Evolutionary conservation across 2,113 vertebrate species (phyloP), one percentile per base, ranked within the genome.

Genomic region (Clinocottus analis): DNA sequence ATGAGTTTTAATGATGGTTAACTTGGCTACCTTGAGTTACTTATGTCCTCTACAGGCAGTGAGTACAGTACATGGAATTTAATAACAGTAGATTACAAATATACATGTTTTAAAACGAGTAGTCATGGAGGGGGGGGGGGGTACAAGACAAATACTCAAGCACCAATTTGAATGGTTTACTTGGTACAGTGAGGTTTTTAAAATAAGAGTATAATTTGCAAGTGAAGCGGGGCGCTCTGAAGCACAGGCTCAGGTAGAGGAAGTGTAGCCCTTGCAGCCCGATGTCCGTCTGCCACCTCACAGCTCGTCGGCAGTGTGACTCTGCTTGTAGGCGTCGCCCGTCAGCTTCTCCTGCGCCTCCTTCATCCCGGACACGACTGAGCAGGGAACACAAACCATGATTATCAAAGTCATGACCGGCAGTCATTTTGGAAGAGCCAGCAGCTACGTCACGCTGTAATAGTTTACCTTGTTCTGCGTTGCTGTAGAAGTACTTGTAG

Each of bases 401-500:
- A 25, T 55, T 4, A 25, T 21, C 6, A 21, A 17, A 10, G 16
- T 25, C 6, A 14, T n/a, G 23, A 16, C 62, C 62, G 8, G 39
- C 31, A 3, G 1, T 19, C 43, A 27, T 43, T 67, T 25, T 2
- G 7, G 25, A 23, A 41, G 3, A 47, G 17, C 6, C 45, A 60
- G 39, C 33, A 21, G 23, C 11, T 11, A 0, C 4, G 16, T 49
- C 31, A 5, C 39, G 25, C 21, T 45, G 0, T 43, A 5, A 43
- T 1, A 29, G 53, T 87, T 95, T 95, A 99, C 98, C 97, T 93
- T 99, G 98, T 21, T 99, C 98, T 61, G 97, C 97, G 2, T 81
- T 98, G 92, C 96, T 96, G 92, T 99, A 99, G 89, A 99, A 99
- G 91, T 98, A 99, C 82, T 99, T 99, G 93, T 99, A 99, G 94